A percentile compares a stretch with the other conserved stretches of the same genome.
Conservation (phyloP, 1,140 invertebrate species). For the Calliopsis andreniformis region DNA sequence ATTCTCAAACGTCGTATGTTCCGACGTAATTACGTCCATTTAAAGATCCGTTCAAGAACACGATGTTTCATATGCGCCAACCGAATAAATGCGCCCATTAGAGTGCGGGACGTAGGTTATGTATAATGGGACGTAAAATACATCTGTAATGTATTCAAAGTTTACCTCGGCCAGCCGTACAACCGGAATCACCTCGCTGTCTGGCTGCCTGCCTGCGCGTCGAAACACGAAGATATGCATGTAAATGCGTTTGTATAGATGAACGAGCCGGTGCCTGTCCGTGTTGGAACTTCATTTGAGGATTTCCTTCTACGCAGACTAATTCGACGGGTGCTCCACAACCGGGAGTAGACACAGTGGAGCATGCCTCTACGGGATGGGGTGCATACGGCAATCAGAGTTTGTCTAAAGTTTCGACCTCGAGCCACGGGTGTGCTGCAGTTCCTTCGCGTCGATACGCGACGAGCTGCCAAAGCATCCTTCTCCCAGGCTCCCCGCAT, state of each 20-base stretch:
- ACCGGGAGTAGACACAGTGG: not conserved
- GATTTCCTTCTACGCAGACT: constrained; percentile 14
- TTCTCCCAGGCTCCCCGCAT: constrained; percentile 29
- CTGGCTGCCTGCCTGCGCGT: not conserved
- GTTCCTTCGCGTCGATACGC: constrained; percentile 43
- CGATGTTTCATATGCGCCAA: no score
- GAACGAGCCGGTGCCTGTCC: constrained; percentile 8
- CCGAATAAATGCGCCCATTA: not conserved
- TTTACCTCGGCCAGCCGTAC: not conserved
- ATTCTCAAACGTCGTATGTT: no score
- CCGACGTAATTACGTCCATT: no score
- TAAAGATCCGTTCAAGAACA: no score
- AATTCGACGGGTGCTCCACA: not conserved
- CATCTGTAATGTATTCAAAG: not conserved
- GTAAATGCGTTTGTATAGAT: constrained; percentile 22
- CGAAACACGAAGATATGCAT: constrained; percentile 16
- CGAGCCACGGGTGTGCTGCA: not conserved
- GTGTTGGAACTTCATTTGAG: constrained; percentile 35
- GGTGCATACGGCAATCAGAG: constrained; percentile 56
- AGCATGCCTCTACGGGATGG: no score
- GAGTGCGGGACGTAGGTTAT: not conserved
- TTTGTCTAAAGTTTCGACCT: constrained; percentile 54
- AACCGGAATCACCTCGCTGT: not conserved
- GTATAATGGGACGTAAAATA: constrained; percentile 9
- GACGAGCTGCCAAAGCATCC: constrained; percentile 30